These are phyloP conservation scores for Epinephelus cyanopodus DNA, from an alignment of 2,113 vertebrate genomes.

Conservation along the genomic window DNA sequence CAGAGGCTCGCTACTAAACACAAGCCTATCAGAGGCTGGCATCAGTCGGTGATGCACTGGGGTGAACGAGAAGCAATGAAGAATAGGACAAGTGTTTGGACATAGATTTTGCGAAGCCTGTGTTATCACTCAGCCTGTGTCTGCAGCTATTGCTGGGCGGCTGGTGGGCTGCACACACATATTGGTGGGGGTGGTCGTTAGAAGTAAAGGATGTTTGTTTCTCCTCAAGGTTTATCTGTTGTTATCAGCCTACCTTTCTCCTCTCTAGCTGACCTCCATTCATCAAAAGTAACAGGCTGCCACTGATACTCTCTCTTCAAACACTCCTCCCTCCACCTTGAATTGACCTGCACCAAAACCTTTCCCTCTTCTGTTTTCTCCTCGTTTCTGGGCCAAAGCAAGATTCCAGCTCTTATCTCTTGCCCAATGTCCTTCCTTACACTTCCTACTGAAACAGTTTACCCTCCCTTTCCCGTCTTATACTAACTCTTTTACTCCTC, in stretches of 20 bases:
- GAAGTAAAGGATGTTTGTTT: constrained; percentile 59
- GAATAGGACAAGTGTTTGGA: constrained; percentile 26
- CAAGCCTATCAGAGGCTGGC: constrained; percentile 61
- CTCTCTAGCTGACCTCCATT: constrained; percentile 55
- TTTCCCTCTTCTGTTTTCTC: background rate
- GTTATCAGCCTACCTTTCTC: constrained; percentile 60
- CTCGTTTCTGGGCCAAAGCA: background rate
- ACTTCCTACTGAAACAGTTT: background rate
- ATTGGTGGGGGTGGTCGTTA: constrained; percentile 52
- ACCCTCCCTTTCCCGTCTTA: background rate
- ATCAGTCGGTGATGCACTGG: constrained; percentile 14
- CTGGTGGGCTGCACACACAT: constrained; percentile 24
- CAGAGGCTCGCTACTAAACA: constrained; percentile 37
- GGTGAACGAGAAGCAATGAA: constrained; percentile 31
- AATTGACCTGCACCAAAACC: constrained; percentile 34
- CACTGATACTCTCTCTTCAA: constrained; percentile 39
- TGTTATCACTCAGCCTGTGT: constrained; percentile 41
- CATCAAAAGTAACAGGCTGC: constrained; percentile 58
- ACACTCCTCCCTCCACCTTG: constrained; percentile 41
- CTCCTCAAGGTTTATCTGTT: constrained; percentile 38
- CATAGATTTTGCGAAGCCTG: constrained; percentile 1
- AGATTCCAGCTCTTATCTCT: background rate
- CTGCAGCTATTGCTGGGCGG: constrained; percentile 35
- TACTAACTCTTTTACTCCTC: background rate
- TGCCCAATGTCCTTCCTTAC: background rate